Conservation (phyloP, 2,797 vertebrate genomes). For the Etheostoma nigrum region DNA sequence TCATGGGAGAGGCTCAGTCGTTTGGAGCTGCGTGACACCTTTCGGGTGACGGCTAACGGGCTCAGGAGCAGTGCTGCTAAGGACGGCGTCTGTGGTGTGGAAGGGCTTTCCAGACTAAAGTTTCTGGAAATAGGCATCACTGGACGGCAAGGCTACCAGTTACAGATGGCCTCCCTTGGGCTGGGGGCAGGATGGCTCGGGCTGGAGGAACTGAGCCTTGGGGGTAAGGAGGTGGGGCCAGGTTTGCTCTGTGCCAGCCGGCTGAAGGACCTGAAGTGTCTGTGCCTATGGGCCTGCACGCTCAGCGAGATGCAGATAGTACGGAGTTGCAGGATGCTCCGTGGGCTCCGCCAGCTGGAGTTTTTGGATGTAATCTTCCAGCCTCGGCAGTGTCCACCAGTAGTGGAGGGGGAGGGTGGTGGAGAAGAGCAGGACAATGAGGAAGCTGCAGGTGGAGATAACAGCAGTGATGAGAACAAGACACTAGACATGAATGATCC, state of each 20-base stretch:
- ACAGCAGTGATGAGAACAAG: constrained; percentile 63
- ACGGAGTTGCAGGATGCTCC: constrained; percentile 81
- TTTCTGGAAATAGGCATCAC: constrained; percentile 84
- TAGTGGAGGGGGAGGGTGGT: constrained; percentile 63
- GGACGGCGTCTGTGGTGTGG: constrained; percentile 66
- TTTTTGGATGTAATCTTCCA: constrained; percentile 84
- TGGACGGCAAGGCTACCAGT: constrained; percentile 79
- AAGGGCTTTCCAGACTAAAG: constrained; percentile 80
- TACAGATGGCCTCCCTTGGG: constrained; percentile 85
- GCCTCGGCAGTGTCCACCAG: constrained; percentile 70
- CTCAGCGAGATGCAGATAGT: constrained; percentile 82
- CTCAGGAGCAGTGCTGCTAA: constrained; percentile 82
- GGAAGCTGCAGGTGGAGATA: constrained; percentile 52
- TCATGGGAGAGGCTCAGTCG: constrained; percentile 79
- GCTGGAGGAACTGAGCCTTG: constrained; percentile 83
- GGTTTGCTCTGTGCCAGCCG: constrained; percentile 84
- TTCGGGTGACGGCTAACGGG: constrained; percentile 84
- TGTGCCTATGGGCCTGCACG: constrained; percentile 81
- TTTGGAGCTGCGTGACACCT: constrained; percentile 82
- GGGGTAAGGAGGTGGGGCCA: constrained; percentile 84
- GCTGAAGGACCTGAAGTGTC: constrained; percentile 80
- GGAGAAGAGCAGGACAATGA: constrained; percentile 51
- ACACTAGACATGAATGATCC: constrained; percentile 71
- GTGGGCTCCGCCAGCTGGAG: constrained; percentile 78
- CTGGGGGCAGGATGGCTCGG: constrained; percentile 85